Evolutionary conservation across 2,888 invertebrate genomes (phyloP), one percentile per base, ranked within the genome.

Genomic region (Erannis defoliaria): DNA sequence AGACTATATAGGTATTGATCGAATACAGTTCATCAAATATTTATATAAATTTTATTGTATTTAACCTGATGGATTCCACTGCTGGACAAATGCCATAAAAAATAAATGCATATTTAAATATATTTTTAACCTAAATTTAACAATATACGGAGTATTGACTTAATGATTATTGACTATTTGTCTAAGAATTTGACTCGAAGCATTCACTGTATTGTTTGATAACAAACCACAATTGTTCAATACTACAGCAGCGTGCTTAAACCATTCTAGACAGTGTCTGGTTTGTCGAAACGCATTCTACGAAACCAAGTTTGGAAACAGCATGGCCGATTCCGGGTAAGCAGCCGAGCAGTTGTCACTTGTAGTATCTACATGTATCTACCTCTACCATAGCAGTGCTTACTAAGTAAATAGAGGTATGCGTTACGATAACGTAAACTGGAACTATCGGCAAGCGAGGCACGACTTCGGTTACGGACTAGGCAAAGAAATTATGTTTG

Each of bases 341-440:
- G 48, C 46, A 16, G 56, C 50, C 18, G 40, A 26, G 55, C 29
- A 62, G 53, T 59, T 57, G 59, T 57, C 67, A 60, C 62, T 58
- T 48, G 51, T 35, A 37, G 37, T 62, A n/a, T n/a, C n/a, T n/a
- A 67, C 68, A 64, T 71, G 67, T 72, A 75, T 75, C 73, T 70
- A 50, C 51, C 21, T 18, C 42, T 12, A 18, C 16, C 12, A 33
- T 19, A 21, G 14, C 18, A 26, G 3, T 49, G 16, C n/a, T 4
- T 21, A n/a, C 19, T 35, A 33, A 35, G 8, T 38, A 31, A 0
- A 55, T 40, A 43, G 59, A 67, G 56, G 66, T 64, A 67, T 67
- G 63, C 56, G 37, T 67, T 64, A 62, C 59, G 45, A 68, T 64
- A 62, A 55, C 38, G 46, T 51, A 40, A 65, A 58, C 50, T 62